Conservation (phyloP, 2,797 vertebrate species). For the Pterois miles region DNA sequence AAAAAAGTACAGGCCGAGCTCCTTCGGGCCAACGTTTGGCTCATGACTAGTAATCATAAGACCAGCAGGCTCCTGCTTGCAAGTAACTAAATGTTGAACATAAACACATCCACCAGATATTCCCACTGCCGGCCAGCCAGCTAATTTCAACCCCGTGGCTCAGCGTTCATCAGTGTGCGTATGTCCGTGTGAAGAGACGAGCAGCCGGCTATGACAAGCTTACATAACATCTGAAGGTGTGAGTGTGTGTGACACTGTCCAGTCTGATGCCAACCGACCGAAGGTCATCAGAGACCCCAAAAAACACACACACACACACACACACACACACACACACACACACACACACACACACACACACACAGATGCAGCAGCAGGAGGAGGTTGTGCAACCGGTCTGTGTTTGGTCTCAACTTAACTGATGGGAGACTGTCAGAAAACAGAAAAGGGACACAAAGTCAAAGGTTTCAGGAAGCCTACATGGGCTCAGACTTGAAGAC, state of each 20-base stretch:
- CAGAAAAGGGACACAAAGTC: background rate
- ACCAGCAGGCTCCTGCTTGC: conserved; percentile 33
- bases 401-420: background rate
- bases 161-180: conserved; percentile 22
- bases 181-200: background rate
- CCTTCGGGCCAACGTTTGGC: conserved; percentile 14
- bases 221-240: conserved; percentile 41
- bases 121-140: background rate
- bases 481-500: background rate
- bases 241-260: conserved; percentile 12
- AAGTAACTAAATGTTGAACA: background rate
- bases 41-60: conserved; percentile 60
- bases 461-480: background rate
- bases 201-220: conserved; percentile 9
- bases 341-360: conserved; percentile 3
- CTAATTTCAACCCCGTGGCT: conserved; percentile 43
- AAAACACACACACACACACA: conserved; percentile 5
- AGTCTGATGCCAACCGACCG: conserved; percentile 9
- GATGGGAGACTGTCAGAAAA: conserved; percentile 8
- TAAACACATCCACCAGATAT: conserved; percentile 37
- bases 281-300: conserved; percentile 26
- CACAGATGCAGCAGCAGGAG: background rate
- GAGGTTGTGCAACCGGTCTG: conserved; percentile 6
- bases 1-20: conserved; percentile 8
- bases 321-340: background rate